Evolutionary conservation across 1,140 invertebrate genomes (phyloP), one percentile per base, ranked within the genome.

Genomic region (Oscheius sp.): DNA sequence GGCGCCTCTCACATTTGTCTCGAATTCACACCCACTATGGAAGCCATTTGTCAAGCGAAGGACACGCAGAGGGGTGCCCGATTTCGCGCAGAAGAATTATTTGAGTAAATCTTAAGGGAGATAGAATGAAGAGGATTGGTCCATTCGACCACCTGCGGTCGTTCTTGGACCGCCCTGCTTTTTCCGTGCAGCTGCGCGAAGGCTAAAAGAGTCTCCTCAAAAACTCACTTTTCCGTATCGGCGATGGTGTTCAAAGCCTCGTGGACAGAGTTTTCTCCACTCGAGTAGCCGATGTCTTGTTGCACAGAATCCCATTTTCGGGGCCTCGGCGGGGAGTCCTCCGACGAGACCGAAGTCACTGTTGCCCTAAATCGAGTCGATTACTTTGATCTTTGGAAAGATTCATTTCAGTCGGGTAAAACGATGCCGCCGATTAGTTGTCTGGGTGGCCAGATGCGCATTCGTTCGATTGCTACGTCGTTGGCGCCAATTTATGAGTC

Each of bases 201-300:
- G 32, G 23, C 10, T 13, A 32, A 62, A 32, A 29, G 26, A 38
- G 68, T n/a, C n/a, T n/a, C n/a, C n/a, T n/a, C n/a, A n/a, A 38
- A 52, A 38, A 67, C 67, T 59, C 55, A 68, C 67, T 36, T 58
- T n/a, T 68, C 15, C 15, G 7, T 49, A 23, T 74, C 72, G 42
- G 61, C 73, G 38, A 76, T 42, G 10, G 73, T 70, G 68, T 75
- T 75, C 18, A 74, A 35, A n/a, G 71, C 64, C 66, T 76, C 75
- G 59, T 77, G 75, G 26, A 76, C 65, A 2, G 65, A 70, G 31
- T 76, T 76, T 34, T 77, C 76, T 32, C 76, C 76, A 36, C 67
- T 72, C 23, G 76, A 77, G 46, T 77, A 77, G 36, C 76, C 76
- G 49, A 77, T 63, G 32, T 77, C 76, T 61, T 76, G 62, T 20